phyloP scores from a whole-genome alignment of 1,140 invertebrate genomes.

The Ericerus pela region DNA sequence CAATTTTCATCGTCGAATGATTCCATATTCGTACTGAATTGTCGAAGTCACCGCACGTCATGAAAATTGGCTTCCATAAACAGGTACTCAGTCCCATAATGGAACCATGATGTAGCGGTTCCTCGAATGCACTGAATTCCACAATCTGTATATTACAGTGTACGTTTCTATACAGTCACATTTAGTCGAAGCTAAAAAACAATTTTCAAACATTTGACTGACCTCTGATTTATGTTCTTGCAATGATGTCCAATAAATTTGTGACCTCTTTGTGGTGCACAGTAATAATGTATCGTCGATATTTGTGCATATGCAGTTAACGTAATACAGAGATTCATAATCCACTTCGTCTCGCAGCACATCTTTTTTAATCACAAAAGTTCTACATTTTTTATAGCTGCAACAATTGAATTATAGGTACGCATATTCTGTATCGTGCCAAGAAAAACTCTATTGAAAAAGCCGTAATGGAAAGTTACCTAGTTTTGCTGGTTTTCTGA shows the following conservation, averaged over 20 bases:
- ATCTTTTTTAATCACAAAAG: constrained; percentile 34
- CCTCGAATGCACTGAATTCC: constrained; percentile 42
- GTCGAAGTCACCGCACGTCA: constrained; percentile 65
- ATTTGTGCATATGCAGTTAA: constrained; percentile 40
- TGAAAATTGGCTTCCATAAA: constrained; percentile 73
- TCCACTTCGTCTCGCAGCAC: constrained; percentile 34
- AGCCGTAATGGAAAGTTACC: neutral
- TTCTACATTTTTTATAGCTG: constrained; percentile 32
- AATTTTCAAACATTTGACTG: neutral
- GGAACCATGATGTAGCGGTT: constrained; percentile 60
- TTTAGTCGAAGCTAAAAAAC: too few species aligned
- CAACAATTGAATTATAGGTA: constrained; percentile 35
- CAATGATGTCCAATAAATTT: constrained; percentile 41
- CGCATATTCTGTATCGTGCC: too few species aligned
- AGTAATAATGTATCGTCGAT: constrained; percentile 39
- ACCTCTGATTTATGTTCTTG: constrained; percentile 21
- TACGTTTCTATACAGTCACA: constrained; percentile 26
- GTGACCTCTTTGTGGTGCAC: constrained; percentile 41
- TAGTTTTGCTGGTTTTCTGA: constrained; percentile 35
- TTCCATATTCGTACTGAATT: constrained; percentile 78
- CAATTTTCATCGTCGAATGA: constrained; percentile 59
- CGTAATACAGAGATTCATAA: constrained; percentile 28
- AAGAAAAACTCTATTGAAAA: too few species aligned
- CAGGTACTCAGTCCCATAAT: constrained; percentile 66
- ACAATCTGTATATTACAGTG: constrained; percentile 22